Conservation (phyloP, 35 echinoderm and acorn worm species). For the Ophioderma brevispina region DNA sequence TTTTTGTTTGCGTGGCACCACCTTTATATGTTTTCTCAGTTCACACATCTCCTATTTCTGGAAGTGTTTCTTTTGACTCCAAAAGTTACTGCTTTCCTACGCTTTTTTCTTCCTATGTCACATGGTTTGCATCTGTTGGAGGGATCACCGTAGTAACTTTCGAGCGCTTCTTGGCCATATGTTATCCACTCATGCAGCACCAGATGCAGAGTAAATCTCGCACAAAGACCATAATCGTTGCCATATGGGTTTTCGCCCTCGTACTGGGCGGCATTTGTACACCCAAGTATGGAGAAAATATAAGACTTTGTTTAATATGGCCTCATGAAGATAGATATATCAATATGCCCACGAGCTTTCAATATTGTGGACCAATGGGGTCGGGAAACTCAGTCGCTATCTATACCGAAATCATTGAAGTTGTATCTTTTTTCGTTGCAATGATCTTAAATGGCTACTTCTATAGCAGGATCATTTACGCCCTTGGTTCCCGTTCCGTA, state of each 20-base stretch:
- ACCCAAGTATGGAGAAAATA: not conserved
- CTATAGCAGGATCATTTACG: not conserved
- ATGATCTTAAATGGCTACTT: not conserved
- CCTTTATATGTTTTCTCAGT: not conserved
- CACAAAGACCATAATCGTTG: not conserved
- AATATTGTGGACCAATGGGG: not conserved
- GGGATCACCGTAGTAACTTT: not conserved
- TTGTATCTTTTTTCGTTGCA: not conserved
- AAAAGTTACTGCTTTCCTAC: not conserved
- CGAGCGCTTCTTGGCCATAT: not conserved
- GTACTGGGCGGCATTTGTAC: not conserved
- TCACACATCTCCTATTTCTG: not conserved
- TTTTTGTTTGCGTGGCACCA: not conserved
- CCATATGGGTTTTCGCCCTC: not conserved
- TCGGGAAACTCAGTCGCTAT: not conserved
- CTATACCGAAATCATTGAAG: not conserved
- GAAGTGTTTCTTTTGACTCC: not conserved
- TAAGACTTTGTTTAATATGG: not conserved
- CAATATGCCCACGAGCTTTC: not conserved
- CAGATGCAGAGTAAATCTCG: not conserved
- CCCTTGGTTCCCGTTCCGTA: not conserved
- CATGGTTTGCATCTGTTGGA: not conserved
- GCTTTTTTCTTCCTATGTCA: not conserved
- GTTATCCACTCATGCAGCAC: not conserved
- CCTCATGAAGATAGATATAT: not conserved